A percentile compares a stretch with the other conserved stretches of the same genome.
Evolutionary conservation across 1,140 invertebrate species (phyloP).

Genomic region (Temnothorax curvispinosus): DNA sequence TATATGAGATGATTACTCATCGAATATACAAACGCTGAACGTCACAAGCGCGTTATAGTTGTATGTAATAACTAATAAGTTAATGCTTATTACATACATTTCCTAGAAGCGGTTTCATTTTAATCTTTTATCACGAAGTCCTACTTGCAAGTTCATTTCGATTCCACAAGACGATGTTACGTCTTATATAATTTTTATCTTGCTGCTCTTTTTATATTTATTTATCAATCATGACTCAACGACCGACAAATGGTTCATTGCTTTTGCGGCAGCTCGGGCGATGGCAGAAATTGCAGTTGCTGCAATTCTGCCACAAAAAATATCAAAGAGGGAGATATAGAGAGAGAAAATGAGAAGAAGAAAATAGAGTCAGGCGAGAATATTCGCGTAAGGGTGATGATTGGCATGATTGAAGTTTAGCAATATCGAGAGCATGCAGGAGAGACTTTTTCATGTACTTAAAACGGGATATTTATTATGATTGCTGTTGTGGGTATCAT

Average conservation of each 20-base stretch:
- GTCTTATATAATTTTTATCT: not conserved
- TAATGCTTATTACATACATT: not conserved
- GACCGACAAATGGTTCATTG: not conserved
- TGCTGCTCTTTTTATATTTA: not conserved
- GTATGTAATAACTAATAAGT: too few species aligned
- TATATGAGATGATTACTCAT: constrained; percentile 6
- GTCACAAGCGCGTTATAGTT: not conserved
- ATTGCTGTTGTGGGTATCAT: constrained; percentile 54
- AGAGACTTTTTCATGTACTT: constrained; percentile 62
- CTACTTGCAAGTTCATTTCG: not conserved
- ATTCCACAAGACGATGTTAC: not conserved
- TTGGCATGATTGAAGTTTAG: constrained; percentile 24
- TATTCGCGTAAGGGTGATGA: not conserved
- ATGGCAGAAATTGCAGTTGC: constrained; percentile 22
- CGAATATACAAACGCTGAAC: not conserved
- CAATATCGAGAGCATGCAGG: constrained; percentile 31
- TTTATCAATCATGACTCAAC: not conserved
- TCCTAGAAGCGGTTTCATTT: not conserved
- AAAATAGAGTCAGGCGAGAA: not conserved
- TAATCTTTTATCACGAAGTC: not conserved
- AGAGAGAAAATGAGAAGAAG: not conserved
- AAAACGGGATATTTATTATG: constrained; percentile 57
- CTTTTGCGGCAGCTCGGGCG: not conserved
- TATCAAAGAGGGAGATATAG: not conserved
- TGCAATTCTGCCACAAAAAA: not conserved